phyloP scores from a whole-genome alignment of 2,113 vertebrate genomes.

The Python bivittatus region DNA sequence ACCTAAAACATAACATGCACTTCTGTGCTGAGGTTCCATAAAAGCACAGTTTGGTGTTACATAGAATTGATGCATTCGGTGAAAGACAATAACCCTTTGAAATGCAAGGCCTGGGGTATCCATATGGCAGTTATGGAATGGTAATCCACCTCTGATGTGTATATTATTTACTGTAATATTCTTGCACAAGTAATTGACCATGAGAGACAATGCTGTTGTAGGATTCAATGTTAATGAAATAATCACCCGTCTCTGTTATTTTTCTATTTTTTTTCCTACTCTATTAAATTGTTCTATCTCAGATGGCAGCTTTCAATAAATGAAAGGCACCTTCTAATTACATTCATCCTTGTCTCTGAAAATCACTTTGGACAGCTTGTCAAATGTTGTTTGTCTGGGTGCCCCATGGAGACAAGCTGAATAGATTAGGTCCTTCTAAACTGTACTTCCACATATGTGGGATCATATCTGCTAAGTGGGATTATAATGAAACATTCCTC shows the following conservation, averaged over 20 bases:
- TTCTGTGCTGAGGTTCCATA: slow-evolving; percentile 43
- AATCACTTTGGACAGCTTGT: background rate
- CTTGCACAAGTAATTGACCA: background rate
- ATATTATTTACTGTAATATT: slow-evolving; percentile 1
- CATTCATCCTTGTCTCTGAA: background rate
- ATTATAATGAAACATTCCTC: background rate
- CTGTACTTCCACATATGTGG: background rate
- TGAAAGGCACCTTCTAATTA: background rate
- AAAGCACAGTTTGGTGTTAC: slow-evolving; percentile 52
- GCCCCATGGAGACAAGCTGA: background rate
- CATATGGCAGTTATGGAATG: slow-evolving; percentile 28
- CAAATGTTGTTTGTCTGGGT: background rate
- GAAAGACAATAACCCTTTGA: slow-evolving; percentile 51
- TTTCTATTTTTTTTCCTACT: background rate
- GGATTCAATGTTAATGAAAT: background rate
- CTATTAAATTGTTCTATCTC: background rate
- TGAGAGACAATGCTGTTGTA: background rate
- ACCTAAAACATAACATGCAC: slow-evolving; percentile 58
- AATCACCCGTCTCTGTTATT: background rate
- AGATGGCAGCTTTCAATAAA: slow-evolving; percentile 19
- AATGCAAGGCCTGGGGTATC: slow-evolving; percentile 37
- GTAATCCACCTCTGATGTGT: slow-evolving; percentile 5
- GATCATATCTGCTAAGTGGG: background rate
- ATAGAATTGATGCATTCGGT: slow-evolving; percentile 51
- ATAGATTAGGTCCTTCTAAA: background rate